Evolutionary conservation across 2,888 invertebrate genomes (phyloP).

Genomic region (Aleiodes testaceus): DNA sequence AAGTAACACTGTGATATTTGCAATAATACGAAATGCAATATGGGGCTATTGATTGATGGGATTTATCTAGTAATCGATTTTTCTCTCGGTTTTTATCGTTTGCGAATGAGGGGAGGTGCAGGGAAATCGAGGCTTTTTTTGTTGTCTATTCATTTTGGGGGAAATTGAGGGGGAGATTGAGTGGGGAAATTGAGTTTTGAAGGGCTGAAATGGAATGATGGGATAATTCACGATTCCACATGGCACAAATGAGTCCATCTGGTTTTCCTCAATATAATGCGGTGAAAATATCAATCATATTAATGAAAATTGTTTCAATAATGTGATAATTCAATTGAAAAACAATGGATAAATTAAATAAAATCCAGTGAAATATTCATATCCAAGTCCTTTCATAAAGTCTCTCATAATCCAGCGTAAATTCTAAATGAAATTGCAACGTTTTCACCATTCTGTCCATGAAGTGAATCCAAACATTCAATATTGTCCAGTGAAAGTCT

Average conservation of each 20-base stretch:
- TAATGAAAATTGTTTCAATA: too few species aligned
- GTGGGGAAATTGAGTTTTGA: constrained; percentile 16
- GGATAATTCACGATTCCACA: neutral
- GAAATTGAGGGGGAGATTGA: constrained; percentile 7
- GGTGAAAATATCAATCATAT: too few species aligned
- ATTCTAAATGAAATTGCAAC: constrained; percentile 18
- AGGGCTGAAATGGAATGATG: neutral
- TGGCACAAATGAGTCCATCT: too few species aligned
- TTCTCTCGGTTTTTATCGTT: neutral
- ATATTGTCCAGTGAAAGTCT: constrained; percentile 18
- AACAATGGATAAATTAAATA: neutral
- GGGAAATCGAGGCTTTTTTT: neutral
- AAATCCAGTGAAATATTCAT: constrained; percentile 5
- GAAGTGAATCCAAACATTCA: constrained; percentile 19
- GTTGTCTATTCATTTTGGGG: constrained; percentile 2
- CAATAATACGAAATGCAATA: constrained; percentile 25
- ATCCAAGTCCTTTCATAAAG: constrained; percentile 17
- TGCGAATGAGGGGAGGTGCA: neutral
- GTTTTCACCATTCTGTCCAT: constrained; percentile 16
- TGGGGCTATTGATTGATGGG: constrained; percentile 19
- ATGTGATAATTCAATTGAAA: too few species aligned
- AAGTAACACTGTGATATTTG: constrained; percentile 9
- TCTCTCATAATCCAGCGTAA: constrained; percentile 7
- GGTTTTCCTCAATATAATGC: too few species aligned
- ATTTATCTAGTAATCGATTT: neutral